Evolutionary conservation across 2,797 vertebrate species (phyloP), one percentile per base, ranked within the genome.

Genomic region (Bovichtus variegatus): DNA sequence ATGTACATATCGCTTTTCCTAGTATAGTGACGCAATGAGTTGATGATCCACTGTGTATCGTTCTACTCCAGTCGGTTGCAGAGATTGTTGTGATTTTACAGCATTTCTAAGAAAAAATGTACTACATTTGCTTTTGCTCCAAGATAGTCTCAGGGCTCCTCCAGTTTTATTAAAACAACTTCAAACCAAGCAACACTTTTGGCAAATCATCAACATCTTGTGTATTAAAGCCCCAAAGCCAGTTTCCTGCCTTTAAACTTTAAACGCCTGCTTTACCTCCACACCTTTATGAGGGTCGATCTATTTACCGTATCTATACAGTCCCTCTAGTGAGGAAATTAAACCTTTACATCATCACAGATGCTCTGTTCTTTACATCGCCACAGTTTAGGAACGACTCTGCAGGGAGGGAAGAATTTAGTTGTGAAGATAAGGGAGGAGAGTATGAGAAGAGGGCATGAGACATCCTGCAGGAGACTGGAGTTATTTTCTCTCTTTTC

Each of bases 321-420:
- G 58, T 53, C 70, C 49, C 66, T 54, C 62, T 53, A 63, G 60
- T 58, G 49, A 66, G 54, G 62, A 85, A 81, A 83, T 85, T 38
- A 83, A 85, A 83, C 61, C 78, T 41, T 79, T 80, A 77, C 69
- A 85, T 85, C 81, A 80, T 76, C 76, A 73, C 63, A 70, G 58
- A 46, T 51, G 25, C 25, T 63, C 29, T 43, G 49, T 43, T 68
- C 49, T 67, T 82, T 72, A 66, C 47, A 79, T 55, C 21, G 19
- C n/a, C 38, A 44, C 67, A 16, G 43, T 46, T 38, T 16, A 49
- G 43, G 15, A 70, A 50, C 1, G 10, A 49, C 54, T 78, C 68
- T 44, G n/a, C 67, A 55, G 82, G 54, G 69, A 53, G 21, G 34
- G 27, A 51, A 13, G 34, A 31, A 23, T 12, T n/a, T 2, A n/a